These are phyloP conservation scores for Pogona vitticeps DNA, from an alignment of 2,113 vertebrate species.

Conservation along the genomic window DNA sequence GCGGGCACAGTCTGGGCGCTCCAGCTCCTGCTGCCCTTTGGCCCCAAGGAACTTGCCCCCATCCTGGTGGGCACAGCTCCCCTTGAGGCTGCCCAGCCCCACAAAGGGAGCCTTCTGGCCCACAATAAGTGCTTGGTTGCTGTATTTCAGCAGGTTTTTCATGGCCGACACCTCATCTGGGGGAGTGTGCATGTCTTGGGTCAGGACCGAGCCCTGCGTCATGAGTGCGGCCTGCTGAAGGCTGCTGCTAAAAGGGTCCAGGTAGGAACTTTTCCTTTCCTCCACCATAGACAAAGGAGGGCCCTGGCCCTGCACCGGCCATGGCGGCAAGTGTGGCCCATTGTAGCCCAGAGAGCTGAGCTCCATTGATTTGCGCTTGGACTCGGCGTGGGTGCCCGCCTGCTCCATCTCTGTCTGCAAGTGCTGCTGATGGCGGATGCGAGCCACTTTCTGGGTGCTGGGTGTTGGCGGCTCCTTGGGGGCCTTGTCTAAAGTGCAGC, in stretches of 20 bases:
- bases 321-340: constrained; percentile 83
- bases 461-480: constrained; percentile 71
- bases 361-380: constrained; percentile 87
- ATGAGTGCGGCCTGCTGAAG: constrained; percentile 75
- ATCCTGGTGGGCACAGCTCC: constrained; percentile 90
- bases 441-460: constrained; percentile 87
- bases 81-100: constrained; percentile 86
- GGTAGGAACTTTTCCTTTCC: constrained; percentile 85
- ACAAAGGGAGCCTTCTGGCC: constrained; percentile 90
- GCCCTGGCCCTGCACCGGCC: constrained; percentile 84
- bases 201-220: constrained; percentile 68
- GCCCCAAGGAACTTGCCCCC: constrained; percentile 75
- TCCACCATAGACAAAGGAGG: constrained; percentile 80
- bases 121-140: constrained; percentile 89
- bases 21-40: constrained; percentile 81
- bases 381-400: constrained; percentile 69
- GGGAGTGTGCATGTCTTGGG: constrained; percentile 80
- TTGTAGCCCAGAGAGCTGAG: constrained; percentile 82
- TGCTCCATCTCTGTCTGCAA: constrained; percentile 76
- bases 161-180: constrained; percentile 91
- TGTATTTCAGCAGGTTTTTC: constrained; percentile 95
- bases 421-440: constrained; percentile 96
- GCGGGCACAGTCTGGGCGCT: constrained; percentile 88
- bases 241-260: constrained; percentile 82
- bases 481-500: constrained; percentile 91